These are phyloP conservation scores for Sipha maydis DNA, from an alignment of 2,888 invertebrate genomes.

Conservation along the genomic window DNA sequence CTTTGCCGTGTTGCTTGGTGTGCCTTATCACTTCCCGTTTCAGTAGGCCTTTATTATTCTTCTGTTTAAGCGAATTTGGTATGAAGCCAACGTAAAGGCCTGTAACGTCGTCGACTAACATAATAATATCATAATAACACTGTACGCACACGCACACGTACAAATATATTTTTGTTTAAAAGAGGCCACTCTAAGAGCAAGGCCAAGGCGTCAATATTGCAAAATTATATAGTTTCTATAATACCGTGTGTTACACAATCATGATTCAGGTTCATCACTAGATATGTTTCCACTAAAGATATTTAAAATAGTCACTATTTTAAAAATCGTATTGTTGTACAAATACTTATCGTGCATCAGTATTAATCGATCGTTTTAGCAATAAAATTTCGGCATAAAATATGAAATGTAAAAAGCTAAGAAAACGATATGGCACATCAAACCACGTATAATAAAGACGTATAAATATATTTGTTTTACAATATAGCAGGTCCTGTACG, in stretches of 20 bases:
- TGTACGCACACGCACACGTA: background rate
- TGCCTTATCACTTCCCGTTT: conserved; percentile 27
- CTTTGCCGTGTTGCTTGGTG: conserved; percentile 5
- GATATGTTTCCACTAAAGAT: background rate
- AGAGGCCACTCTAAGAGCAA: background rate
- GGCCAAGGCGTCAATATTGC: background rate
- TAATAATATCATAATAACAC: background rate
- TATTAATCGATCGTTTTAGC: no score
- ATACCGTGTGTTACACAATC: background rate
- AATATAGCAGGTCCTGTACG: no score
- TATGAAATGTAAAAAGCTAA: no score
- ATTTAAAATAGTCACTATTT: no score
- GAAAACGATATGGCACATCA: no score
- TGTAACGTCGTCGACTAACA: background rate
- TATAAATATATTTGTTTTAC: no score
- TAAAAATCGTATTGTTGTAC: background rate
- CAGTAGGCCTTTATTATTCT: conserved; percentile 34
- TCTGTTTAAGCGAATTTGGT: conserved; percentile 12
- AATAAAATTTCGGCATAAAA: no score
- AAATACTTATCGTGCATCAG: background rate
- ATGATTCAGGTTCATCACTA: background rate
- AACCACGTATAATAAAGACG: no score
- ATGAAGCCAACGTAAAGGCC: background rate
- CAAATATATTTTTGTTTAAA: background rate
- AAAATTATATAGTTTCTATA: background rate